Conservation (phyloP, 2,113 vertebrate genomes). For the Penelope pileata region DNA sequence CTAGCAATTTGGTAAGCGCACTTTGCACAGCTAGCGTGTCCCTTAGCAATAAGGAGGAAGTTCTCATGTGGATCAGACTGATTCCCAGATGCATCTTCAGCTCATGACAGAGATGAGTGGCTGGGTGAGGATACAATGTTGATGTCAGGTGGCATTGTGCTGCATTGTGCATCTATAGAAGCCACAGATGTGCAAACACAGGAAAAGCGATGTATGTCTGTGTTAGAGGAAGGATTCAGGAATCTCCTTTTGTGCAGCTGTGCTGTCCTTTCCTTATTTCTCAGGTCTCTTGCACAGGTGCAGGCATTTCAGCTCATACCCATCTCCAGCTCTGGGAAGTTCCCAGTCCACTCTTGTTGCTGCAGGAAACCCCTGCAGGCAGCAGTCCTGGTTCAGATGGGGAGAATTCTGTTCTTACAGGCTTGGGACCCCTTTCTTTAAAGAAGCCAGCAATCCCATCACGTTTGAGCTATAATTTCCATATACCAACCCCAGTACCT, state of each 20-base stretch:
- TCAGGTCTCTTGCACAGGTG: not conserved
- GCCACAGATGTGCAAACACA: not conserved
- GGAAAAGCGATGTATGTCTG: not conserved
- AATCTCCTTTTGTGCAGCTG: not conserved
- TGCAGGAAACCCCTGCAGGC: not conserved
- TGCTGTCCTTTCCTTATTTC: not conserved
- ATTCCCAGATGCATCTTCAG: not conserved
- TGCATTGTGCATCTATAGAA: not conserved
- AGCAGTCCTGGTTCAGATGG: not conserved
- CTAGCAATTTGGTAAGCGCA: not conserved
- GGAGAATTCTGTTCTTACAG: not conserved
- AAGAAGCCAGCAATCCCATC: not conserved
- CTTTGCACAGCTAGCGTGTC: not conserved
- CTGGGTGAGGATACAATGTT: not conserved
- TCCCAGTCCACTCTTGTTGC: fast-evolving
- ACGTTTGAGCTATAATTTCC: not conserved
- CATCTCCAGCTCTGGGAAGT: not conserved
- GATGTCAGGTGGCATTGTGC: not conserved
- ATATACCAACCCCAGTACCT: not conserved
- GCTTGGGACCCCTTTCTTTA: not conserved
- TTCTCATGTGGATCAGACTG: not conserved
- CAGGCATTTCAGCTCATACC: not conserved
- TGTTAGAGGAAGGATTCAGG: not conserved
- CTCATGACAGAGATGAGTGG: not conserved
- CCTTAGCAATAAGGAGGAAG: not conserved